Evolutionary conservation across 1,140 invertebrate species (phyloP).

Genomic region (Nylanderia fulva): DNA sequence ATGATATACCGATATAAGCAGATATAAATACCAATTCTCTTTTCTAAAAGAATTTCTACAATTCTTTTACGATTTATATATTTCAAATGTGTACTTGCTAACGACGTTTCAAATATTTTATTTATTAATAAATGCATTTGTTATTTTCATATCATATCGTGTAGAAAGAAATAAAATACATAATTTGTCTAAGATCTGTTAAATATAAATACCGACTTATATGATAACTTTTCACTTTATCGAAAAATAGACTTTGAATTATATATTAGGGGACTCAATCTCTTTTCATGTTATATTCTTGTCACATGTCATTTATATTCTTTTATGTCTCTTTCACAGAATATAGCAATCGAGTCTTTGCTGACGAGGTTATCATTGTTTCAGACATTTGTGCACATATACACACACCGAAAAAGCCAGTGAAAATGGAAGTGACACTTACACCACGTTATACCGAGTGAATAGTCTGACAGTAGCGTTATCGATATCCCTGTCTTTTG

Average conservation of each 20-base stretch:
- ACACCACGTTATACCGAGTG: slow-evolving; percentile 11
- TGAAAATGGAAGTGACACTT: slow-evolving; percentile 53
- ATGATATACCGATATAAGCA: not conserved
- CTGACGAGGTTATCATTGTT: not conserved
- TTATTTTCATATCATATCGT: slow-evolving; percentile 5
- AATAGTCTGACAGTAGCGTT: slow-evolving; percentile 46
- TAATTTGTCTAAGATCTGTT: slow-evolving; percentile 12
- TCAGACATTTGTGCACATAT: not conserved
- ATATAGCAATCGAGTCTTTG: not conserved
- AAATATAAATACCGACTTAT: too few species aligned
- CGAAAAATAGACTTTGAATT: not conserved
- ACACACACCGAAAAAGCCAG: slow-evolving; percentile 23
- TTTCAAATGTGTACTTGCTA: not conserved
- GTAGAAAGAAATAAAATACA: not conserved
- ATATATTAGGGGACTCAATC: not conserved
- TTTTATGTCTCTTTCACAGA: not conserved
- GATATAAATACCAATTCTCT: not conserved
- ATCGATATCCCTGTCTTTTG: slow-evolving; percentile 60
- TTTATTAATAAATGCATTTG: slow-evolving; percentile 7
- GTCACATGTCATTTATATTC: slow-evolving; percentile 1
- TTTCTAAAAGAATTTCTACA: not conserved
- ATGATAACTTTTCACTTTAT: not conserved
- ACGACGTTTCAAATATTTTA: not conserved
- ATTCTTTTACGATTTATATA: not conserved
- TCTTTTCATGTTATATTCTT: not conserved